Evolutionary conservation across 2,113 vertebrate species (phyloP), one percentile per base, ranked within the genome.

Genomic region (Pteruthius melanotis): DNA sequence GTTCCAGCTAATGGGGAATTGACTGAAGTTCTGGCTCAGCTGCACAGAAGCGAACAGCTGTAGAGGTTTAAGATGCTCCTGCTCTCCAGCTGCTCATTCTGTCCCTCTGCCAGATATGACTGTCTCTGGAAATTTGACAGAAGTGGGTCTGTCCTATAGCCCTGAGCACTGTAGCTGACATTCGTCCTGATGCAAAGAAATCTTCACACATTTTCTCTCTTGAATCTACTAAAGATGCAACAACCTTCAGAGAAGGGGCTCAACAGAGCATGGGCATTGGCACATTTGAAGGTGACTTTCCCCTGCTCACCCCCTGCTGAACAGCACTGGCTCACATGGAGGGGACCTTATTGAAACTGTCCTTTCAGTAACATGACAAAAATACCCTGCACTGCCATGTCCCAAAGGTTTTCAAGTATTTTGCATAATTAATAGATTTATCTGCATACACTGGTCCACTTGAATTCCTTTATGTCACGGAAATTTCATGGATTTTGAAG

Each of bases 1-100:
- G 40, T 56, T 85, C 72, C 77, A 91, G 87, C 79, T 89, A 86
- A 94, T 65, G 75, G 75, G 61, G 91, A 95, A 95, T 45, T 87
- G 81, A 87, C 87, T 89, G 72, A 79, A 94, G 81, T n/a, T 79
- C 85, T 94, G 94, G 90, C 94, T 95, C 87, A 92, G 88, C 90
- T 83, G 90, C 85, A 80, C 18, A 44, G 61, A 93, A 82, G 78
- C 69, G 44, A 91, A 85, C 92, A 95, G 88, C 90, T 96, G 96
- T 2, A 71, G 85, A 4, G 14, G 83, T 84, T 94, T 76, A 75
- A 92, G 95, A 90, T 49, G n/a, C 26, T 94, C 82, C 70, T 93
- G 89, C 22, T 90, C 92, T 95, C 87, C 95, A 96, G 92, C 84
- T 93, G 90, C 82, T 95, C 70, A 2, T 27, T 44, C 82, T 87